These are phyloP conservation scores for Drosophila falleni DNA, from an alignment of 2,888 invertebrate species.

Conservation along the genomic window DNA sequence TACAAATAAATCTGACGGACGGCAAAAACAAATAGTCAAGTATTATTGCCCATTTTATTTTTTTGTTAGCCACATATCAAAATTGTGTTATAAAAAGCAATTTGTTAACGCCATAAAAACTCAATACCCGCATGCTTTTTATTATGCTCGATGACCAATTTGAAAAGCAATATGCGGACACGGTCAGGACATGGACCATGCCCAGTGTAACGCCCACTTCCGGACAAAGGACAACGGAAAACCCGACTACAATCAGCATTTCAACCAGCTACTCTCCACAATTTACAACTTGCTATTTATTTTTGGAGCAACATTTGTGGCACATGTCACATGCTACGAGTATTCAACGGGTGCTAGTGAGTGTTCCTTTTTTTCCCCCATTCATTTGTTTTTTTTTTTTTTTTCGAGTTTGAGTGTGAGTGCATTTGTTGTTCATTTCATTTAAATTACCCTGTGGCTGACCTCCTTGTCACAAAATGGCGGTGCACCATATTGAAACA, in stretches of 20 bases:
- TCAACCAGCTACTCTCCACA: constrained; percentile 56
- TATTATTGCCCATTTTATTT: constrained; percentile 45
- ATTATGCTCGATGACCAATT: constrained; percentile 75
- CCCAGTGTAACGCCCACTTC: constrained; percentile 7
- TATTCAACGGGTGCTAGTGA: constrained; percentile 43
- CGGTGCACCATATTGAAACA: constrained; percentile 73
- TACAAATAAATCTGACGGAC: constrained; percentile 24
- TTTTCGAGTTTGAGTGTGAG: constrained; percentile 55
- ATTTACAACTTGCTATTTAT: constrained; percentile 77
- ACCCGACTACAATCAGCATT: constrained; percentile 41
- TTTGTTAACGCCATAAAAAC: constrained; percentile 78
- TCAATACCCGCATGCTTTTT: constrained; percentile 61
- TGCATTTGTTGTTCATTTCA: constrained; percentile 80
- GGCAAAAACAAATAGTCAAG: constrained; percentile 53
- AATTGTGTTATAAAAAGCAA: constrained; percentile 79
- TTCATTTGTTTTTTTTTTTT: constrained; percentile 15
- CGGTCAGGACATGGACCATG: constrained; percentile 2
- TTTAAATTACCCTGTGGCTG: constrained; percentile 80
- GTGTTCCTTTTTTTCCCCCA: constrained; percentile 31
- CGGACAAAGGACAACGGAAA: constrained; percentile 2
- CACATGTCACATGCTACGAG: constrained; percentile 68
- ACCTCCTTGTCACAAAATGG: constrained; percentile 75
- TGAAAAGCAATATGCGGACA: constrained; percentile 71
- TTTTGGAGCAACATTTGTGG: constrained; percentile 68
- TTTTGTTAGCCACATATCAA: constrained; percentile 45